phyloP scores from a whole-genome alignment of 2,113 vertebrate species.

The Microcebus griseorufus region DNA sequence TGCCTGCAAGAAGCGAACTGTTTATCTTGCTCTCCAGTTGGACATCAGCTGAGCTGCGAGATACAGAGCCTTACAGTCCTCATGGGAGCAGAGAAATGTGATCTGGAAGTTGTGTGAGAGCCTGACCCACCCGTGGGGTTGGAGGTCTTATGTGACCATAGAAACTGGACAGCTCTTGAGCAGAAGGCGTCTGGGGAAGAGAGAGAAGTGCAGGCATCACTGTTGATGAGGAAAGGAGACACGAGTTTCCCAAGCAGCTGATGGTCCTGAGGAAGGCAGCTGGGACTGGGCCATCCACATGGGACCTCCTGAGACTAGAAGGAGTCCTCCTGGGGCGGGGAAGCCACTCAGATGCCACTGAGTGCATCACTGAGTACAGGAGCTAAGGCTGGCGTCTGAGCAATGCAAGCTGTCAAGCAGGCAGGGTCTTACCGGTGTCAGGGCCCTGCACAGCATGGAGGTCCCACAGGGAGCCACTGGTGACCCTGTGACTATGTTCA shows the following conservation, averaged over 20 bases:
- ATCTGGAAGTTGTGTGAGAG: background rate
- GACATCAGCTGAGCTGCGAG: background rate
- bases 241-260: background rate
- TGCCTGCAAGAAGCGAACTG: background rate
- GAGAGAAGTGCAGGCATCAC: background rate
- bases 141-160: background rate
- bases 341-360: background rate
- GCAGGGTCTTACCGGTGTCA: background rate
- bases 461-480: background rate
- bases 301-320: background rate
- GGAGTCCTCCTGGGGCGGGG: background rate
- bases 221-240: background rate
- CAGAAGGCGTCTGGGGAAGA: too few species aligned
- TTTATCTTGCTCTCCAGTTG: background rate
- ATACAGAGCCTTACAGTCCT: background rate
- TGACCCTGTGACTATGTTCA: background rate
- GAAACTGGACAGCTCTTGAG: background rate
- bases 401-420: background rate
- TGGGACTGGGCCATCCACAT: background rate
- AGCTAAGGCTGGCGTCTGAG: background rate
- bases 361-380: background rate
- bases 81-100: background rate
- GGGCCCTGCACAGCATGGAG: accelerated
- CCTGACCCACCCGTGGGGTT: background rate
- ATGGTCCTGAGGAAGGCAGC: too few species aligned